Conservation (phyloP, 1,140 invertebrate species). For the Apis dorsata region DNA sequence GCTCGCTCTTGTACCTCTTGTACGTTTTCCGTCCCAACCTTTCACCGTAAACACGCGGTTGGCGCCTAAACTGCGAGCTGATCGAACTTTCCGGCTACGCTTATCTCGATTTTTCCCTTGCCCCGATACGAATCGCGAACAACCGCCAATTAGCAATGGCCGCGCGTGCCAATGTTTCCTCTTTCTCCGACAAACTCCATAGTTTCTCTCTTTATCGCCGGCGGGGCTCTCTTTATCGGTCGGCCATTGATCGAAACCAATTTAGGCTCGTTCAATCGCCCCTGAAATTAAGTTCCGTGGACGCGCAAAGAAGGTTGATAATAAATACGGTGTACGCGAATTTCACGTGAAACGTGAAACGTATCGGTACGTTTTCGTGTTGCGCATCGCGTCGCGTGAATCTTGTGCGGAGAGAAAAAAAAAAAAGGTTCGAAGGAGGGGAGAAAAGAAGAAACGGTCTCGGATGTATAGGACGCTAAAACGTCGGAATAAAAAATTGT, state of each 20-base stretch:
- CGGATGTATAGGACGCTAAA: neutral
- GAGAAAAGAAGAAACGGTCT: neutral
- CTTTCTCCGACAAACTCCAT: too few relatives aligned
- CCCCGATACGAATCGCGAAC: conserved; percentile 36
- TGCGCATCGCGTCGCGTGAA: neutral
- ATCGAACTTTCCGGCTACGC: neutral
- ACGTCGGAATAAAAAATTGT: neutral
- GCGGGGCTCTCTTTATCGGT: neutral
- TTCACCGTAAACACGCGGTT: conserved; percentile 51
- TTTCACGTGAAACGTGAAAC: neutral
- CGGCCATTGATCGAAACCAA: conserved; percentile 12
- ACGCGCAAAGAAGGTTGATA: too few relatives aligned
- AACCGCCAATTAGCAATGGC: conserved; percentile 23
- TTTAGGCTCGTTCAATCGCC: neutral
- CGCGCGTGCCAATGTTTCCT: conserved; percentile 21
- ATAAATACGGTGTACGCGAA: too few relatives aligned
- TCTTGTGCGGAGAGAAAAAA: neutral
- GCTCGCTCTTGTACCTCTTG: neutral
- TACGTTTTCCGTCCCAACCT: conserved; percentile 43
- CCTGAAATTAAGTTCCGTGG: neutral
- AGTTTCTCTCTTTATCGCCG: too few relatives aligned
- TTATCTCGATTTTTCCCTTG: conserved; percentile 22
- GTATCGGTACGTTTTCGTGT: neutral
- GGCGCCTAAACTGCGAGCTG: conserved; percentile 42
- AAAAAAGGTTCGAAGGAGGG: neutral